Evolutionary conservation across 2,888 invertebrate species (phyloP).

Genomic region (Tortricodes alternella): DNA sequence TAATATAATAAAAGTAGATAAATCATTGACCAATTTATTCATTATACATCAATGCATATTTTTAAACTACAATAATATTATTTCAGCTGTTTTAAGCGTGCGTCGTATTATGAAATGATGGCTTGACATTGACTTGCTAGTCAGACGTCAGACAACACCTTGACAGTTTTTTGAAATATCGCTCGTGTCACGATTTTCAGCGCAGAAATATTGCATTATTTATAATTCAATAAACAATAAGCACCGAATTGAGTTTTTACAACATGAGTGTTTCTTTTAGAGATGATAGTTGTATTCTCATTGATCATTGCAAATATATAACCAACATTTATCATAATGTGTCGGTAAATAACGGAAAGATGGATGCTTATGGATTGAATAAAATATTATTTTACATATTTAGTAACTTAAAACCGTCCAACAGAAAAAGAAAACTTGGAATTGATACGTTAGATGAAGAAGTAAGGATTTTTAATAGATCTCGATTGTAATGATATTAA

Average conservation of each 20-base stretch:
- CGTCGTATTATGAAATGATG: too few species aligned
- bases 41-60: too few species aligned
- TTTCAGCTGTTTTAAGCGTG: too few species aligned
- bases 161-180: too few species aligned
- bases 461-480: conserved; percentile 42
- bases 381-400: conserved; percentile 57
- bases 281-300: conserved; percentile 35
- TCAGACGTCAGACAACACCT: too few species aligned
- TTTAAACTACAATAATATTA: too few species aligned
- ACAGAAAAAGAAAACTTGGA: conserved; percentile 49
- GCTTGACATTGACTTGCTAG: too few species aligned
- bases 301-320: conserved; percentile 58
- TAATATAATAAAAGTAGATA: too few species aligned
- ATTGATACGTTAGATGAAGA: conserved; percentile 46
- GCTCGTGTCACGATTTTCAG: too few species aligned
- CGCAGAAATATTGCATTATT: too few species aligned
- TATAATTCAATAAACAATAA: neutral
- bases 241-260: neutral
- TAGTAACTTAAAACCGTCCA: conserved; percentile 36
- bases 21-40: too few species aligned
- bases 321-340: conserved; percentile 52
- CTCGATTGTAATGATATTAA: neutral
- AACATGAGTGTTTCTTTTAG: conserved; percentile 42
- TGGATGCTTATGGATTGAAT: conserved; percentile 43
- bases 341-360: conserved; percentile 35